Evolutionary conservation across 2,797 vertebrate genomes (phyloP).

Genomic region (Gymnocypris eckloni): DNA sequence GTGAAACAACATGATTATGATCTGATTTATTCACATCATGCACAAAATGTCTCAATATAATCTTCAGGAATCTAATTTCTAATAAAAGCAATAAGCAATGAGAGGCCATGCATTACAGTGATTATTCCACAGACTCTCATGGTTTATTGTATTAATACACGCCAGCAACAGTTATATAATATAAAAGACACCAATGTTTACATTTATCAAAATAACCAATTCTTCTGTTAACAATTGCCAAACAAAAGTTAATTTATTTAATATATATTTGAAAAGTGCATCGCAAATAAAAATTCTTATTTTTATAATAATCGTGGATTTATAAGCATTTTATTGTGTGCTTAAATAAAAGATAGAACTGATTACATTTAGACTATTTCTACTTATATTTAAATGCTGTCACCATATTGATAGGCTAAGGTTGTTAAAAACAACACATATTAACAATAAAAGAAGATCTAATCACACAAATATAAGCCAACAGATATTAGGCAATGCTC

Average conservation of each 20-base stretch:
- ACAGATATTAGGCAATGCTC: neutral
- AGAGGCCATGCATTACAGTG: neutral
- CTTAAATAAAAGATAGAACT: neutral
- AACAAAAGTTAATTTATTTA: neutral
- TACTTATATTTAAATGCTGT: neutral
- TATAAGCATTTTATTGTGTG: neutral
- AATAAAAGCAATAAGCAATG: conserved; percentile 17
- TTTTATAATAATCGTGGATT: neutral
- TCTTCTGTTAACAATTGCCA: neutral
- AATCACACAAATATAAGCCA: neutral
- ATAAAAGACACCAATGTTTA: neutral
- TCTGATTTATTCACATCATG: conserved; percentile 25
- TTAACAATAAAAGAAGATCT: neutral
- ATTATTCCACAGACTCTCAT: neutral
- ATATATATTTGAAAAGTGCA: neutral
- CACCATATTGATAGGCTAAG: neutral
- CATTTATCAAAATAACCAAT: conserved; percentile 9
- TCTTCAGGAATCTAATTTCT: neutral
- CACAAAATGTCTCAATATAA: conserved; percentile 5
- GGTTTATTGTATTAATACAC: conserved; percentile 4
- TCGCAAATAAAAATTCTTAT: neutral
- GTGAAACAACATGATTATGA: conserved; percentile 12
- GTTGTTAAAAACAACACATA: neutral
- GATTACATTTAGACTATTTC: neutral
- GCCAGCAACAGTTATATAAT: neutral